These are phyloP conservation scores for Agrypnus murinus DNA, from an alignment of 2,888 invertebrate genomes.

Conservation along the genomic window DNA sequence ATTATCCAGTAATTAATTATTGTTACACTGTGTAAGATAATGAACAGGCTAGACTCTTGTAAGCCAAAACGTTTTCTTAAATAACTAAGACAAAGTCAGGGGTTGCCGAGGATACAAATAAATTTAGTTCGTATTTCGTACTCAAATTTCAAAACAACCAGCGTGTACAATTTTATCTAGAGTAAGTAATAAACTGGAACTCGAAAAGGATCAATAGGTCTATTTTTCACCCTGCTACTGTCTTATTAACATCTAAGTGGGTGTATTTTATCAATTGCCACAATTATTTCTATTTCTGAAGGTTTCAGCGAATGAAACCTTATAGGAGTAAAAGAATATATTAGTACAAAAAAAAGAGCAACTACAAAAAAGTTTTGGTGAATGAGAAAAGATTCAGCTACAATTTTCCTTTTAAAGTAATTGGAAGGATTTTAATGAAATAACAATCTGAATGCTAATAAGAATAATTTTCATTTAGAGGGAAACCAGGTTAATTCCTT, in stretches of 20 bases:
- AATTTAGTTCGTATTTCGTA: slow-evolving; percentile 10
- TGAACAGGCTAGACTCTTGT: not conserved
- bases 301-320: slow-evolving; percentile 44
- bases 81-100: not conserved
- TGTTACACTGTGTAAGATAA: no score
- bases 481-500: slow-evolving; percentile 23
- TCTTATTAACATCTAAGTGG: slow-evolving; percentile 40
- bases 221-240: slow-evolving; percentile 37
- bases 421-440: slow-evolving; percentile 23
- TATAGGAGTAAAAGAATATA: not conserved
- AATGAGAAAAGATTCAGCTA: slow-evolving; percentile 25
- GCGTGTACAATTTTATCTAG: slow-evolving; percentile 12
- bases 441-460: slow-evolving; percentile 28
- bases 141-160: slow-evolving; percentile 32
- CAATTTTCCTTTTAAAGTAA: slow-evolving; percentile 43
- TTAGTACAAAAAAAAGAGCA: not conserved
- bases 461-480: slow-evolving; percentile 4
- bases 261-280: slow-evolving; percentile 44
- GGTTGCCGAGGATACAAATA: not conserved
- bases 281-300: slow-evolving; percentile 42
- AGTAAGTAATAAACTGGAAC: slow-evolving; percentile 19
- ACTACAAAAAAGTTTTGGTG: slow-evolving; percentile 33
- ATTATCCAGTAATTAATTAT: no score
- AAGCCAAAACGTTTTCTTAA: no score
- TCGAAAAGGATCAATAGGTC: slow-evolving; percentile 32